Evolutionary conservation across 2,888 invertebrate genomes (phyloP).

Genomic region (Agriopis leucophaearia): DNA sequence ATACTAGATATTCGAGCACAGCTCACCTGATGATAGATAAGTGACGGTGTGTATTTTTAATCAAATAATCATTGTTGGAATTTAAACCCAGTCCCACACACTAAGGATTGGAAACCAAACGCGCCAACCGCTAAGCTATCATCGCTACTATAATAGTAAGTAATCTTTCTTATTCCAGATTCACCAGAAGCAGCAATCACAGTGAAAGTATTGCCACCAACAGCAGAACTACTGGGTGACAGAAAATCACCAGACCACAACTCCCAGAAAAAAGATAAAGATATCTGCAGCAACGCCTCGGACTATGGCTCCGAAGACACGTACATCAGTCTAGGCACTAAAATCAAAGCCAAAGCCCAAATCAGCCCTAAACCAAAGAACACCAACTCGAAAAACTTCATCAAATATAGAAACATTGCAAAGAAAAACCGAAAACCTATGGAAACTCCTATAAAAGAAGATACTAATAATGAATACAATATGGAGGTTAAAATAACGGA

Average conservation of each 20-base stretch:
- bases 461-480: conserved; percentile 64
- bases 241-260: conserved; percentile 55
- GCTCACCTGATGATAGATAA: no score
- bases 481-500: conserved; percentile 77
- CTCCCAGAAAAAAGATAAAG: conserved; percentile 48
- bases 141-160: no score
- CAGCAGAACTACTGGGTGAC: conserved; percentile 68
- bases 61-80: no score
- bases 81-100: no score
- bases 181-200: conserved; percentile 59
- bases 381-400: conserved; percentile 65
- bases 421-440: conserved; percentile 67
- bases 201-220: conserved; percentile 74
- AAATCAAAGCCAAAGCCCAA: conserved; percentile 84
- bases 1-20: no score
- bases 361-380: conserved; percentile 66
- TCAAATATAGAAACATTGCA: conserved; percentile 72
- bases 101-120: no score
- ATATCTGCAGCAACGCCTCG: conserved; percentile 77
- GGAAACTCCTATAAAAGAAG: conserved; percentile 62
- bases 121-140: no score
- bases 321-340: conserved; percentile 80
- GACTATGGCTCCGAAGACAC: conserved; percentile 84
- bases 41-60: no score
- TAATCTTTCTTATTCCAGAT: conserved; percentile 56